These are phyloP conservation scores for Machimus atricapillus DNA, from an alignment of 2,888 invertebrate genomes.

Conservation along the genomic window DNA sequence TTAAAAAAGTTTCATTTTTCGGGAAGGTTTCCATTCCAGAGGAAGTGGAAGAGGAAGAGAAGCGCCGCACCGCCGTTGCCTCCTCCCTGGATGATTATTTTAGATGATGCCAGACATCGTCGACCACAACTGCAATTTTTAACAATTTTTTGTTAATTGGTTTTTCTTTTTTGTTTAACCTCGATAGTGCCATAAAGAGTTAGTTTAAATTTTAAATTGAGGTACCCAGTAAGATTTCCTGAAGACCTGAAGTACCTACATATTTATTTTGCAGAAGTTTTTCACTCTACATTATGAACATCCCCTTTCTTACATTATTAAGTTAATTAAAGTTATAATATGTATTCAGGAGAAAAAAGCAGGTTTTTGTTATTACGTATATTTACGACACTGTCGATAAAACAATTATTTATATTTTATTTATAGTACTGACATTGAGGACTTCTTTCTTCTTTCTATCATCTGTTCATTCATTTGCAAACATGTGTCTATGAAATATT, in stretches of 20 bases:
- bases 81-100: neutral
- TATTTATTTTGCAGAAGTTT: neutral
- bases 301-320: neutral
- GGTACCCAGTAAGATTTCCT: neutral
- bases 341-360: too few relatives aligned
- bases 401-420: neutral
- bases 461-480: neutral
- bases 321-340: too few relatives aligned
- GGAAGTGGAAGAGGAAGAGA: neutral
- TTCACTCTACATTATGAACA: neutral
- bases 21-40: neutral
- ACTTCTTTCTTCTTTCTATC: neutral
- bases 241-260: too few relatives aligned
- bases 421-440: neutral
- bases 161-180: neutral
- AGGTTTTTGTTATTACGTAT: too few relatives aligned
- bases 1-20: neutral
- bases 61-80: neutral
- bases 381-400: too few relatives aligned
- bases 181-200: neutral
- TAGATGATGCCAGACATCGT: neutral
- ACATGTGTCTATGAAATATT: constrained; percentile 33
- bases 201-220: neutral
- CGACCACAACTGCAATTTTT: neutral
- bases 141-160: neutral